Conservation (phyloP, 2,888 invertebrate species). For the Ochropleura leucogaster region DNA sequence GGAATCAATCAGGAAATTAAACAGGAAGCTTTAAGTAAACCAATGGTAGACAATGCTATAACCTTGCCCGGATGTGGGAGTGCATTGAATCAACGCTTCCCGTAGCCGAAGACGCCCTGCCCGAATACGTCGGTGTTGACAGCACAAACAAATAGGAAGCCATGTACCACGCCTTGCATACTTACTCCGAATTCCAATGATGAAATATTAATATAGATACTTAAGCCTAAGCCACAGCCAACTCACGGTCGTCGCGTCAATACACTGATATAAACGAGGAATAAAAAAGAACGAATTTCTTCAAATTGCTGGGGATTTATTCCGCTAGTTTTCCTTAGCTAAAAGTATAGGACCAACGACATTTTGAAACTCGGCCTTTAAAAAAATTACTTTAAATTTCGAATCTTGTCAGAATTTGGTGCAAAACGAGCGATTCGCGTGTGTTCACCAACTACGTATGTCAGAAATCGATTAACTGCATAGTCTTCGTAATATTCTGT, state of each 20-base stretch:
- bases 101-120: slow-evolving; percentile 57
- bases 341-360: background rate
- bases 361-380: background rate
- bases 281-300: background rate
- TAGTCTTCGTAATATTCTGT: slow-evolving; percentile 29
- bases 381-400: background rate
- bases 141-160: slow-evolving; percentile 64
- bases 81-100: slow-evolving; percentile 82
- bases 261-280: background rate
- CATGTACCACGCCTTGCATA: slow-evolving; percentile 48
- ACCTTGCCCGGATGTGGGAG: slow-evolving; percentile 79
- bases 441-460: slow-evolving; percentile 18
- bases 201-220: slow-evolving; percentile 42
- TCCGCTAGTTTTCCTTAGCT: background rate
- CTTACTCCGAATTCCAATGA: slow-evolving; percentile 35
- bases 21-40: slow-evolving; percentile 80
- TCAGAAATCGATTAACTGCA: slow-evolving; percentile 35
- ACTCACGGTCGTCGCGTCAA: slow-evolving; percentile 7
- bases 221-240: slow-evolving; percentile 1
- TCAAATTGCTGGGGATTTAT: background rate
- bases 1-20: slow-evolving; percentile 66
- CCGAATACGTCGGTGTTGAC: slow-evolving; percentile 66
- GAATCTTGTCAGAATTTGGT: background rate
- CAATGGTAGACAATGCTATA: slow-evolving; percentile 78
- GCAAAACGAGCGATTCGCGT: slow-evolving; percentile 1